Evolutionary conservation across 2,888 invertebrate genomes (phyloP).

Genomic region (Halictus quadricinctus): DNA sequence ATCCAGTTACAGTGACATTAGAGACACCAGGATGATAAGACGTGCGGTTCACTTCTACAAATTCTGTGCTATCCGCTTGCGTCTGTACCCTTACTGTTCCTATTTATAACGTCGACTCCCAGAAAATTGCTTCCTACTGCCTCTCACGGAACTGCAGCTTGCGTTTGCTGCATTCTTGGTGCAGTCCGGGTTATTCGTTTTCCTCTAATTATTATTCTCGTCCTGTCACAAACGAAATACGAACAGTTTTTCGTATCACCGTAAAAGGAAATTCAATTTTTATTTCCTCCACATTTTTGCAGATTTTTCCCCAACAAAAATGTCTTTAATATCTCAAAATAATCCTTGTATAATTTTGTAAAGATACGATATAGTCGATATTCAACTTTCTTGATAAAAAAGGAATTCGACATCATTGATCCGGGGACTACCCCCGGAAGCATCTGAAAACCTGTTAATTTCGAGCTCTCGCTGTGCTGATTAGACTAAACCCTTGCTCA

Average conservation of each 20-base stretch:
- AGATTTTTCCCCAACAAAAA: neutral
- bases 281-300: no score
- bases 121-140: conserved; percentile 23
- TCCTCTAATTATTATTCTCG: neutral
- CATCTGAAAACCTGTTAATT: neutral
- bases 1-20: conserved; percentile 40
- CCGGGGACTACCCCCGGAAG: neutral
- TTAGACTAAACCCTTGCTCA: neutral
- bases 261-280: no score
- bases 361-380: neutral
- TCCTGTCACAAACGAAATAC: neutral
- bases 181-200: neutral
- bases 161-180: neutral
- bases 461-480: no score
- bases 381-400: neutral
- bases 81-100: conserved; percentile 4
- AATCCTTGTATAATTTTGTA: neutral
- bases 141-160: neutral
- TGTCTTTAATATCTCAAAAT: neutral
- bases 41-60: conserved; percentile 36
- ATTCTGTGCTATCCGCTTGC: conserved; percentile 26
- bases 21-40: conserved; percentile 45
- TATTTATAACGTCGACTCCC: conserved; percentile 40
- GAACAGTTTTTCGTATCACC: no score
- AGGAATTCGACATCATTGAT: neutral